phyloP scores from a whole-genome alignment of 2,797 vertebrate genomes.

The Sebastes oblongus region DNA sequence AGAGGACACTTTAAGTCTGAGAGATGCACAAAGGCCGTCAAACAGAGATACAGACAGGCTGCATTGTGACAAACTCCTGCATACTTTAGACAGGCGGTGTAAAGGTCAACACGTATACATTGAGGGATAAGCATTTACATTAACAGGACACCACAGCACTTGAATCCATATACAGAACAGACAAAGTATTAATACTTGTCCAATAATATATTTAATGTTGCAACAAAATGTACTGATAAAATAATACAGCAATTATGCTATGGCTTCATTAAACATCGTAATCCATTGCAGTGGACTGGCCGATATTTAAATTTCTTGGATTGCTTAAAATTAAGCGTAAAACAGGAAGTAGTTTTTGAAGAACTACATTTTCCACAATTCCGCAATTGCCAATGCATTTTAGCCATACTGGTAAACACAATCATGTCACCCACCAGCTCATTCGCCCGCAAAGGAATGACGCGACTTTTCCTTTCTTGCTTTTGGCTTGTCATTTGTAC shows the following conservation, averaged over 20 bases:
- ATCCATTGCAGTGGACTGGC: neutral
- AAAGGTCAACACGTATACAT: neutral
- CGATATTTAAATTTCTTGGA: conserved; percentile 2
- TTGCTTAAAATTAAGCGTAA: neutral
- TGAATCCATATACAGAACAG: neutral
- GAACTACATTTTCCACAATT: neutral
- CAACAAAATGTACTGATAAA: neutral
- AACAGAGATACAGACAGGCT: neutral
- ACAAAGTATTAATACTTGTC: neutral
- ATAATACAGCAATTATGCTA: neutral
- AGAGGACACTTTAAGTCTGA: conserved; percentile 45
- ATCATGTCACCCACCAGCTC: too few species aligned
- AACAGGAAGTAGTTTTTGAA: conserved; percentile 31
- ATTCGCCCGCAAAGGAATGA: too few species aligned
- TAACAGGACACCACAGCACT: neutral
- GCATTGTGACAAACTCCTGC: conserved; percentile 10
- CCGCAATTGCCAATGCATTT: neutral
- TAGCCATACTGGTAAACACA: neutral
- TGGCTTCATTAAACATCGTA: neutral
- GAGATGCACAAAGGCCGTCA: conserved; percentile 18
- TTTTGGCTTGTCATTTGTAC: too few species aligned
- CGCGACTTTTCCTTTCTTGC: too few species aligned
- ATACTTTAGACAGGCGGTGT: neutral
- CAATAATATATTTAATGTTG: neutral
- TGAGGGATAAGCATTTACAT: neutral